Evolutionary conservation across 2,888 invertebrate genomes (phyloP).

Genomic region (Melanargia galathea): DNA sequence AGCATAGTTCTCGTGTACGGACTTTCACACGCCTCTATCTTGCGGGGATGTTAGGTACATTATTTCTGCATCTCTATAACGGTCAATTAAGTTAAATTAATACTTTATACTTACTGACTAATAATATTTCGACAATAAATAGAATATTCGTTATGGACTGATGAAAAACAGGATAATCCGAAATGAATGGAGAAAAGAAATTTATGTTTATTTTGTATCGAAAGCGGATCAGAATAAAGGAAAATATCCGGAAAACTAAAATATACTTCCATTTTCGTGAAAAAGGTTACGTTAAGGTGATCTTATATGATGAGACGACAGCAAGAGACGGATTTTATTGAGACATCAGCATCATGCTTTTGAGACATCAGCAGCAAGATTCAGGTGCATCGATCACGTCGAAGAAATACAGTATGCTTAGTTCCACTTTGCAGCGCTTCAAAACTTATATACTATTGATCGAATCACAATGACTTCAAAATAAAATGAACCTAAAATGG

Average conservation of each 20-base stretch:
- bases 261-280: constrained; percentile 4
- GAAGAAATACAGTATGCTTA: neutral
- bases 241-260: neutral
- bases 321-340: too few species aligned
- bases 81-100: too few species aligned
- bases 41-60: too few species aligned
- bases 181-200: neutral
- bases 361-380: neutral
- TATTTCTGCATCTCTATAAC: too few species aligned
- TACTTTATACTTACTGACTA: too few species aligned
- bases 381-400: neutral
- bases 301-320: neutral
- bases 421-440: too few species aligned
- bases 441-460: too few species aligned
- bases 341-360: too few species aligned
- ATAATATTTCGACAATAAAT: neutral
- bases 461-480: too few species aligned
- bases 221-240: constrained; percentile 5
- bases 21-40: too few species aligned
- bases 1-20: too few species aligned
- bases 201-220: neutral
- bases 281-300: neutral
- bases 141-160: neutral
- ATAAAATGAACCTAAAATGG: too few species aligned
- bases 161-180: constrained; percentile 8